Evolutionary conservation across 2,797 vertebrate species (phyloP).

Genomic region (Neosilurus mollespiculum): DNA sequence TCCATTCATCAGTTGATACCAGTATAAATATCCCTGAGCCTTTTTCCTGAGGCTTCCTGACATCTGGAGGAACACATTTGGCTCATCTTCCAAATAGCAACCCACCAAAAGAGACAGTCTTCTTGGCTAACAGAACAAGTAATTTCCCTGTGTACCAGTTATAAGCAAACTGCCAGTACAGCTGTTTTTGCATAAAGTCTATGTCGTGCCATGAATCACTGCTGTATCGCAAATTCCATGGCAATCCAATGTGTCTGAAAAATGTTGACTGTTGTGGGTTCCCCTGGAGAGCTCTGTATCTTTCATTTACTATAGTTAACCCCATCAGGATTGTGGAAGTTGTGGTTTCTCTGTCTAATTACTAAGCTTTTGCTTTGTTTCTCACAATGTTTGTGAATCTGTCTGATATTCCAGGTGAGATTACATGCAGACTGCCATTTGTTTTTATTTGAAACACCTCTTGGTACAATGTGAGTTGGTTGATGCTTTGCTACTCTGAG

Average conservation of each 20-base stretch:
- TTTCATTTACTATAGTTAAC: conserved; percentile 39
- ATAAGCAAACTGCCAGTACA: conserved; percentile 15
- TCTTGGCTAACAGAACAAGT: conserved; percentile 20
- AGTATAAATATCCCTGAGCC: conserved; percentile 7
- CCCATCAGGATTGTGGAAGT: conserved; percentile 12
- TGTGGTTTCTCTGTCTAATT: conserved; percentile 17
- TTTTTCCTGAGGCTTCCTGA: conserved; percentile 21
- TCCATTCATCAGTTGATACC: conserved; percentile 46
- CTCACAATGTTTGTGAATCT: conserved; percentile 28
- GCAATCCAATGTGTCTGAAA: conserved; percentile 42
- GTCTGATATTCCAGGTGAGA: conserved; percentile 47
- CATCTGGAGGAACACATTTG: conserved; percentile 33
- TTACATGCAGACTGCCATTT: conserved; percentile 16
- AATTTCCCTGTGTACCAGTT: conserved; percentile 31
- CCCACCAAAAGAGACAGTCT: conserved; percentile 5
- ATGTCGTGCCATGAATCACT: conserved; percentile 36
- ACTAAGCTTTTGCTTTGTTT: conserved; percentile 34
- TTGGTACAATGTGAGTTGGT: not conserved
- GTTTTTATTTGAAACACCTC: conserved; percentile 23
- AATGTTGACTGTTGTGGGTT: conserved; percentile 42
- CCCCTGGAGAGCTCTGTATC: conserved; percentile 24
- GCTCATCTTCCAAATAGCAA: conserved; percentile 25
- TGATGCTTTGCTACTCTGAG: conserved; percentile 12
- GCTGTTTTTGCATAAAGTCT: conserved; percentile 21
- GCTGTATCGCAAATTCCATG: conserved; percentile 26